Conservation (phyloP, 92 coral and sea anemone species). For the Pocillopora grandis region DNA sequence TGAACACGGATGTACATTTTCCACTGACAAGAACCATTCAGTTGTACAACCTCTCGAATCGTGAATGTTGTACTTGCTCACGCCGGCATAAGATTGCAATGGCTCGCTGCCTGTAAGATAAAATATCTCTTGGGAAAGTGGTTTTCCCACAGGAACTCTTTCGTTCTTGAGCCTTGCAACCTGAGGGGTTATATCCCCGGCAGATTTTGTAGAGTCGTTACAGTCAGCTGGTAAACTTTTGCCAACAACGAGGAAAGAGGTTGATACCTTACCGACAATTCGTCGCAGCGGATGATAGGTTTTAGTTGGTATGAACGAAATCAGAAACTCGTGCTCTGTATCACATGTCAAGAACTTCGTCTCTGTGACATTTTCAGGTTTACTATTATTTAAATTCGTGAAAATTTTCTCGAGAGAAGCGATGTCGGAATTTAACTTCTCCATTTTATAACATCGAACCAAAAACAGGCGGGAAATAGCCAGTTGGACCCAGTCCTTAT, state of each 20-base stretch:
- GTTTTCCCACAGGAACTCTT: conserved; percentile 90
- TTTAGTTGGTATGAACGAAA: conserved; percentile 63
- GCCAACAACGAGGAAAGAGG: conserved; percentile 73
- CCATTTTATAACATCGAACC: conserved; percentile 11
- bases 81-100: conserved; percentile 54
- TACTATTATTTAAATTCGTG: not conserved
- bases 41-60: conserved; percentile 25
- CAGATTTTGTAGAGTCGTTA: conserved; percentile 14
- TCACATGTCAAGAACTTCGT: conserved; percentile 24
- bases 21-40: conserved; percentile 58
- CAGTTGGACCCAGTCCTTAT: conserved; percentile 11
- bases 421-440: conserved; percentile 25
- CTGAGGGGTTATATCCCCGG: conserved; percentile 37
- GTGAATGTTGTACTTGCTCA: conserved; percentile 28
- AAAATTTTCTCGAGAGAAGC: conserved; percentile 5
- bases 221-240: conserved; percentile 38
- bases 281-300: conserved; percentile 77
- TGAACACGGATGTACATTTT: conserved; percentile 44
- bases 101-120: conserved; percentile 65
- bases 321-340: conserved; percentile 11
- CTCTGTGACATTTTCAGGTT: conserved; percentile 7
- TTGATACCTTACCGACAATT: conserved; percentile 67
- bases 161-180: conserved; percentile 57
- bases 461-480: conserved; percentile 40
- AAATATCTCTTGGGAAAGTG: conserved; percentile 78